Evolutionary conservation across 92 coral and sea anemone species (phyloP), one percentile per base, ranked within the genome.

Genomic region (Hydrozoanthus gracilis): DNA sequence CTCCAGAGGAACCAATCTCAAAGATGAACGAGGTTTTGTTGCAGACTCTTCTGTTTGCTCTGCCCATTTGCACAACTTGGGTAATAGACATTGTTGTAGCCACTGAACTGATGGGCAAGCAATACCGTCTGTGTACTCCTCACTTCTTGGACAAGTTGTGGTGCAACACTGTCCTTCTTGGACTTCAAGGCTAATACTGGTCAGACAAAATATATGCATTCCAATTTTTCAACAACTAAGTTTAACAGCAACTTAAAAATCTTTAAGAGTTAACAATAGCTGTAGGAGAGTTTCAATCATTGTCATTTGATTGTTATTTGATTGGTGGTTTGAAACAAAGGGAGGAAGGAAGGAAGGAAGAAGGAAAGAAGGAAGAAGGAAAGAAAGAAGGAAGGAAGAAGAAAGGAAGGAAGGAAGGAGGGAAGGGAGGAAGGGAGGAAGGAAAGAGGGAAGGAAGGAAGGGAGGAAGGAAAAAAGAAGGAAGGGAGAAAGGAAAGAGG

Each of bases 1-100:
- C 49, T 95, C 98, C 51, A 97, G 83, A 27, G 98, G 90, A 73
- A 97, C 89, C 86, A 95, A 91, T 49, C 95, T 87, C 73, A 97
- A 80, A 8, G 99, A 93, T 3, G 96, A 87, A 44, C 91, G 88
- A 7, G 93, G 84, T 13, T 52, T 79, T 66, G 75, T 83, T 14
- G 27, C 67, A 51, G 82, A 89, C 44, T 88, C 79, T 51, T 84
- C 87, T 62, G 69, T 55, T 71, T 95, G 93, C 46, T 89, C 93
- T 52, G 96, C 96, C 99, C 99, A 97, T 78, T 91, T 93, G 78
- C 90, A 90, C 4, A 97, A 87, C 73, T 97, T 97, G 54, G 98
- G 96, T 71, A 97, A 82, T n/a, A 97, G 94, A 54, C 82, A 91
- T 64, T 91, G 88, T 67, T 90, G 85, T 13, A 96, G 89, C 99